A percentile compares a stretch with the other conserved stretches of the same genome.
Evolutionary conservation across 2,888 invertebrate genomes (phyloP).

Genomic region (Drosophila neonasuta): DNA sequence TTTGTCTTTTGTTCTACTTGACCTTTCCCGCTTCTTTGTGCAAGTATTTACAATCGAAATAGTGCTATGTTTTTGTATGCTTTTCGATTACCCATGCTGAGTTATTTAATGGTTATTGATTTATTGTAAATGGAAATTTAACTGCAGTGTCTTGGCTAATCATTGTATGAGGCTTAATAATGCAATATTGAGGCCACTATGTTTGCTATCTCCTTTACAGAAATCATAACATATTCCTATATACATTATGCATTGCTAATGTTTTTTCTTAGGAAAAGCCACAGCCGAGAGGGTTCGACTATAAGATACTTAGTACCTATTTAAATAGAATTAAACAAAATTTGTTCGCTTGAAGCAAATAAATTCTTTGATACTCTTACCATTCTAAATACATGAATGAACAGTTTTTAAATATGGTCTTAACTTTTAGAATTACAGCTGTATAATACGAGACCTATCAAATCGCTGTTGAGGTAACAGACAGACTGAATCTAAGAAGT

Average conservation of each 20-base stretch:
- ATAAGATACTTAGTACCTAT: too few relatives aligned
- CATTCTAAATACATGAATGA: too few relatives aligned
- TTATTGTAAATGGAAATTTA: slow-evolving; percentile 28
- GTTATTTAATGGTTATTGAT: slow-evolving; percentile 45
- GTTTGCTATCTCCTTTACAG: background rate
- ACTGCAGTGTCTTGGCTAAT: slow-evolving; percentile 13
- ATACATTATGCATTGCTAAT: background rate
- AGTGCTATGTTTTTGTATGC: slow-evolving; percentile 24
- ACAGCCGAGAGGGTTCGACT: too few relatives aligned
- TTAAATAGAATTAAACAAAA: too few relatives aligned
- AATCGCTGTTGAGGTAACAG: too few relatives aligned
- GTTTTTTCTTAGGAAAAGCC: background rate
- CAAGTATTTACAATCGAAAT: slow-evolving; percentile 35
- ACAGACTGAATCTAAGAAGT: too few relatives aligned
- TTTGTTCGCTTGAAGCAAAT: too few relatives aligned
- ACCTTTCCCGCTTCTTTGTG: slow-evolving; percentile 42
- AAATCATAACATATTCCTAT: slow-evolving; percentile 1
- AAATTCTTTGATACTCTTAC: too few relatives aligned
- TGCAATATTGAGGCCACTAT: background rate
- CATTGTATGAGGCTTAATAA: slow-evolving; percentile 13
- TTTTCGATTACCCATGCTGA: slow-evolving; percentile 39
- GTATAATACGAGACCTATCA: too few relatives aligned
- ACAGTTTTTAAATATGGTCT: too few relatives aligned
- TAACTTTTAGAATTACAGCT: too few relatives aligned
- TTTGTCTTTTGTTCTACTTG: slow-evolving; percentile 47